Percentiles rank a stretch among this genome's conserved stretches.
These are phyloP conservation scores for Rhagoletis pomonella DNA, from an alignment of 1,140 invertebrate genomes.

Conservation along the genomic window DNA sequence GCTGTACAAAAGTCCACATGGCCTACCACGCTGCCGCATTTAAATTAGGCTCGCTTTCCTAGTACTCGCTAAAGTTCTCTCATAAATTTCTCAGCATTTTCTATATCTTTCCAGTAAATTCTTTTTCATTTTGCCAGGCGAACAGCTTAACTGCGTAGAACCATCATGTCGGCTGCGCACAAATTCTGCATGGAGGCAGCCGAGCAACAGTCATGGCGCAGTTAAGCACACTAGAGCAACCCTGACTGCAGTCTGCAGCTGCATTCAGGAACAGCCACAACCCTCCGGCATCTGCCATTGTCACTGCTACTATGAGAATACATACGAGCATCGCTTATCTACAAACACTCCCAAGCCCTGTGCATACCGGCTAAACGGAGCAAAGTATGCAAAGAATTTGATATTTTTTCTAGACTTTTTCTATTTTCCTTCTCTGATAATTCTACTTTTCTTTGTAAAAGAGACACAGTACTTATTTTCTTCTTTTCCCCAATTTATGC, in stretches of 20 bases:
- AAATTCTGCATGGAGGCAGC: not conserved
- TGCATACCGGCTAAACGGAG: not conserved
- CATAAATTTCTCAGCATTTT: not conserved
- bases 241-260: conserved; percentile 36
- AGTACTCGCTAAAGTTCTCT: not conserved
- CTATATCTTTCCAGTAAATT: not conserved
- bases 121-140: not conserved
- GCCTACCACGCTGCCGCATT: too few species aligned
- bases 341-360: not conserved
- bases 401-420: conserved; percentile 19
- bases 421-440: not conserved
- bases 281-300: not conserved
- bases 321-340: not conserved
- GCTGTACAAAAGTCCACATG: too few species aligned
- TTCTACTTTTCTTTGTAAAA: conserved; percentile 15
- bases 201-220: not conserved
- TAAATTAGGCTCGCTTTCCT: not conserved
- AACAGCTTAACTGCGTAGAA: not conserved
- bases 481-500: not conserved
- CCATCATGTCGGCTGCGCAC: not conserved
- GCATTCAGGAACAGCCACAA: conserved; percentile 33
- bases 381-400: conserved; percentile 39
- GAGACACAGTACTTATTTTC: not conserved
- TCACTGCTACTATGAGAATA: too few species aligned
- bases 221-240: not conserved